Evolutionary conservation across 2,797 vertebrate species (phyloP).

Genomic region (Tangara arthus): DNA sequence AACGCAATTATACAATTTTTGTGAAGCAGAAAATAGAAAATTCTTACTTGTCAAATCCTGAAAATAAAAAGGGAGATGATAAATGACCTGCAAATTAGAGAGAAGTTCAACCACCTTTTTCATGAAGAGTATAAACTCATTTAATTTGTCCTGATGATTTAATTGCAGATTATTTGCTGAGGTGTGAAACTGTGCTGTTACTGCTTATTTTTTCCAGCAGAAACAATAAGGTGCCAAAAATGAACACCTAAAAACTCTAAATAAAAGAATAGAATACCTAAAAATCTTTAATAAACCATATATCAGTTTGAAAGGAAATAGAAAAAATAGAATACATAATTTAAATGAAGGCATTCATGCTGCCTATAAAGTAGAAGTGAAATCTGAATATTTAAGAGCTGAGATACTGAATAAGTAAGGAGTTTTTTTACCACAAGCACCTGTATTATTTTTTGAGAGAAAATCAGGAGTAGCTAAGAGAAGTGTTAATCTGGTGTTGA

Average conservation of each 20-base stretch:
- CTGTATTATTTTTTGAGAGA: background rate
- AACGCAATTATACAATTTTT: background rate
- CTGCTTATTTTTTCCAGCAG: background rate
- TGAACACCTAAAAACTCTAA: background rate
- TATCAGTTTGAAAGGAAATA: background rate
- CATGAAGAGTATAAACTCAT: accelerated
- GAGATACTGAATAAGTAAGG: background rate
- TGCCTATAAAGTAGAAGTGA: background rate
- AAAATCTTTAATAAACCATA: background rate
- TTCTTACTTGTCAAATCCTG: background rate
- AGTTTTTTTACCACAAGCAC: background rate
- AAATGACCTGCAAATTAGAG: background rate
- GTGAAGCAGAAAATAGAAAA: background rate
- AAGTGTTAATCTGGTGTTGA: background rate
- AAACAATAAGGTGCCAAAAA: background rate
- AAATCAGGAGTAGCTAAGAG: background rate
- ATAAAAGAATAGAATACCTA: background rate
- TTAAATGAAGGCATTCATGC: background rate
- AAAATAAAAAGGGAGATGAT: background rate
- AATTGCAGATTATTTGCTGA: background rate
- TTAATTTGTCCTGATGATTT: background rate
- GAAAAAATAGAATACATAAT: background rate
- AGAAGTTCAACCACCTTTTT: background rate
- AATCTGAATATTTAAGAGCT: background rate
- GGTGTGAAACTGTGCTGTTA: background rate